Conservation (phyloP, 92 coral and sea anemone genomes). For the Umimayanthus kanabou region DNA sequence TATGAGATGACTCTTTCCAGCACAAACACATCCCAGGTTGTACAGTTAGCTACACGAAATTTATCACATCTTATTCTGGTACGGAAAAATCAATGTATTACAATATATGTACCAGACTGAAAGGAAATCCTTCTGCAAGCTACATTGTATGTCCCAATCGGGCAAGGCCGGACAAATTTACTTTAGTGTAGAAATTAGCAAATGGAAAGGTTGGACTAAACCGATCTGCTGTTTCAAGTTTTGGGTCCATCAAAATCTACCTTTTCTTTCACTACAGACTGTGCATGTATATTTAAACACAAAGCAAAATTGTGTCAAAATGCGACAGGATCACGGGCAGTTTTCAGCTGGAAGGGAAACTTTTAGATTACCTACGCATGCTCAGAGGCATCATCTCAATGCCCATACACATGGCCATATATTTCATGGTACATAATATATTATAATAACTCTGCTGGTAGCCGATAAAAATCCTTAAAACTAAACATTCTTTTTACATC, state of each 20-base stretch:
- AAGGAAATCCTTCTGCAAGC: no score
- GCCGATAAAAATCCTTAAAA: background rate
- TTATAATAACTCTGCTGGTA: background rate
- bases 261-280: background rate
- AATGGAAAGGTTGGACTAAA: no score
- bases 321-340: background rate
- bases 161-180: background rate
- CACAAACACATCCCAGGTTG: background rate
- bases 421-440: background rate
- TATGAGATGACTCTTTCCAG: background rate
- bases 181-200: no score
- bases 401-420: background rate
- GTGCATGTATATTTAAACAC: background rate
- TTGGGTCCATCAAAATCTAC: no score
- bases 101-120: background rate
- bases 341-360: background rate
- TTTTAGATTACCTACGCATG: background rate
- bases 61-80: no score
- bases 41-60: no score
- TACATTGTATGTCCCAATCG: no score
- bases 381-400: background rate
- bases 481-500: background rate
- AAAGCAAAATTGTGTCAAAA: no score
- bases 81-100: background rate
- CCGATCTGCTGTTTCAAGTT: background rate